Evolutionary conservation across 2,113 vertebrate genomes (phyloP), one percentile per base, ranked within the genome.

Genomic region (Meleagris gallopavo): DNA sequence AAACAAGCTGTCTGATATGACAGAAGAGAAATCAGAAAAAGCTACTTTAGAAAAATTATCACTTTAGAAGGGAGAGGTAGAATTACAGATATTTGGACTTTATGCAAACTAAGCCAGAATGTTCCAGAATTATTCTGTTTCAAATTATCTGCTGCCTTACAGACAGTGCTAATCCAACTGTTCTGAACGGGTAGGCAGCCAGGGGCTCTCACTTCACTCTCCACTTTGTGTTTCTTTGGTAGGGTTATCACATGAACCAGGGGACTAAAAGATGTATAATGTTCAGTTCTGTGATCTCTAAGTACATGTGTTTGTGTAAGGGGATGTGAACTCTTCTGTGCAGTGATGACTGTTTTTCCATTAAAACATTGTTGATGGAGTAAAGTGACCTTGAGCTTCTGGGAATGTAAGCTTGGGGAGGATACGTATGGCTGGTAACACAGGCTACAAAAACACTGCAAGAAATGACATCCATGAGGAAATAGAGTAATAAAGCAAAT

Each of bases 371-470:
- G 93, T 62, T 96, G 94, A 90, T 0, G 1, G 86, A 96, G 91
- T 57, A 24, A 83, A 95, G 58, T 94, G 93, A 95, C 95, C 91
- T 94, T 88, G 92, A 89, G 94, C 91, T 94, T 78, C 72, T 95
- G 95, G 92, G 87, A 92, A 91, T 65, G 83, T 13, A 36, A 66
- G 52, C 83, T 65, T 91, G 65, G 79, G 94, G 91, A 97, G 91
- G 94, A 88, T 77, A 73, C 65, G 5, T 81, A 78, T 72, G 88
- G 93, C 89, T 86, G 55, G 91, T 27, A 69, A 43, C 67, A 38
- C 40, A 57, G 83, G 81, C 94, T 93, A 6, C 66, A 65, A 83
- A 96, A 96, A 90, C 89, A 71, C 10, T 3, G 93, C 87, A 15
- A 88, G 79, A 61, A 88, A 83, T 32, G 3, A 76, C 88, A 25